These are phyloP conservation scores for Epistrophe eligans DNA, from an alignment of 2,888 invertebrate species.

Conservation along the genomic window DNA sequence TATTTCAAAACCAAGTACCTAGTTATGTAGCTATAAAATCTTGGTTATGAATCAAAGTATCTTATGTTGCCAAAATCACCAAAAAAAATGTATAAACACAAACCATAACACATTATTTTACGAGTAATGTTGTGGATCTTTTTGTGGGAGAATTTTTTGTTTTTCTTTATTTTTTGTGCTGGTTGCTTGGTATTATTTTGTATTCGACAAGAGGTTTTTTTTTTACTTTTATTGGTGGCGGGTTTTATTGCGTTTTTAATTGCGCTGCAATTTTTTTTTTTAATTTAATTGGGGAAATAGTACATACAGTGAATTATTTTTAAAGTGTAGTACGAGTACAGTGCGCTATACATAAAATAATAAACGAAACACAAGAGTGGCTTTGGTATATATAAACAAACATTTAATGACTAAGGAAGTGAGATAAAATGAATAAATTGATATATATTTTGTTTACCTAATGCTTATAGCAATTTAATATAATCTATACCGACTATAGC, in stretches of 20 bases:
- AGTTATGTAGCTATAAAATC: conserved; percentile 4
- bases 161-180: conserved; percentile 15
- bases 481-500: too few relatives aligned
- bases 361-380: background rate
- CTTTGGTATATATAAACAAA: background rate
- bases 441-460: background rate
- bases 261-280: conserved; percentile 45
- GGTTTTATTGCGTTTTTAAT: conserved; percentile 57
- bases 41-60: conserved; percentile 16
- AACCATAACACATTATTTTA: conserved; percentile 25
- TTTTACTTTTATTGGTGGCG: conserved; percentile 2
- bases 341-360: background rate
- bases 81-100: background rate
- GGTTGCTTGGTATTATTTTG: background rate
- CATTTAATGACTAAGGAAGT: conserved; percentile 32
- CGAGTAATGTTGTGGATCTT: conserved; percentile 5
- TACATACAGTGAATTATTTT: background rate
- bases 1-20: conserved; percentile 8
- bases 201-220: conserved; percentile 7
- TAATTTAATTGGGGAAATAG: conserved; percentile 18
- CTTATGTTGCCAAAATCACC: conserved; percentile 7
- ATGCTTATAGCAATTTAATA: background rate
- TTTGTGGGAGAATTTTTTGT: background rate
- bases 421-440: background rate
- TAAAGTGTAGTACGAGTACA: too few relatives aligned